phyloP scores from a whole-genome alignment of 92 coral and sea anemone species.

The Palythoa grandiflora region DNA sequence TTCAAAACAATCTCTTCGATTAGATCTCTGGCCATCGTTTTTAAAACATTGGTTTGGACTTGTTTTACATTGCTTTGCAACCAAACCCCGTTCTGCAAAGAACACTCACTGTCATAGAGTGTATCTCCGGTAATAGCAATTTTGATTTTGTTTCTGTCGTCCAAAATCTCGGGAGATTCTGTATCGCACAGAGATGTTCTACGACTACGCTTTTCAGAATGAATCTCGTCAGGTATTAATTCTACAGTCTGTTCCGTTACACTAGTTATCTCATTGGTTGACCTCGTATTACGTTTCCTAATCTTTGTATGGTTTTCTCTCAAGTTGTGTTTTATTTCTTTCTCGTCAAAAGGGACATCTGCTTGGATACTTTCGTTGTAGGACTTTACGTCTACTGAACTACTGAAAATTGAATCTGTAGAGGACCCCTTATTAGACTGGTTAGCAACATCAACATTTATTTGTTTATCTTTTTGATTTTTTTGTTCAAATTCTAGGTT shows the following conservation, averaged over 20 bases:
- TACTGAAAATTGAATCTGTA: neutral
- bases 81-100: neutral
- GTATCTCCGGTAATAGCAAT: neutral
- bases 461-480: neutral
- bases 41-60: neutral
- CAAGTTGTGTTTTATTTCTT: neutral
- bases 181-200: neutral
- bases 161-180: neutral
- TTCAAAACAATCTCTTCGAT: slow-evolving; percentile 7
- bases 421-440: neutral
- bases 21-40: neutral
- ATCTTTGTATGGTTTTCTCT: neutral
- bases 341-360: neutral
- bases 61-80: neutral
- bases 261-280: neutral
- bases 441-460: no score
- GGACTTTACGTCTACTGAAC: neutral
- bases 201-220: no score
- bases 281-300: neutral
- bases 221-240: neutral
- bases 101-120: neutral
- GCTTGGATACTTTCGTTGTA: neutral
- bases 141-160: neutral
- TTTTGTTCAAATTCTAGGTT: neutral
- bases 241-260: neutral